phyloP scores from a whole-genome alignment of 2,888 invertebrate species.

The Epicampocera succincta region DNA sequence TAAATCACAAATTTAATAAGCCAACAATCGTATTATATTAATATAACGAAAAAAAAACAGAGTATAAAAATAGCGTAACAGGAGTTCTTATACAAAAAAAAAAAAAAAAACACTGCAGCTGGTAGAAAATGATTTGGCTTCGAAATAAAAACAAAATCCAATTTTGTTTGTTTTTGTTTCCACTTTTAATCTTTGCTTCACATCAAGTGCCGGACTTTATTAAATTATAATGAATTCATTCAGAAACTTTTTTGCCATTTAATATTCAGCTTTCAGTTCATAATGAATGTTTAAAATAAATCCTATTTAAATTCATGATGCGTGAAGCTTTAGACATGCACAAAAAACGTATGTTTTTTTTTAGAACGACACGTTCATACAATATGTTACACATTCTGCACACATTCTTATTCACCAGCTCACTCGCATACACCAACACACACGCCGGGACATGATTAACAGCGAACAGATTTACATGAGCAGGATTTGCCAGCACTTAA shows the following conservation, averaged over 20 bases:
- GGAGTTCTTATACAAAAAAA: too few relatives aligned
- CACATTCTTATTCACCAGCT: neutral
- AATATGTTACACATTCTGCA: conserved; percentile 26
- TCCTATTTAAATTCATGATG: neutral
- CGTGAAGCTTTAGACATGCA: neutral
- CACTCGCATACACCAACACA: neutral
- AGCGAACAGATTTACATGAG: neutral
- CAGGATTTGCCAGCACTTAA: neutral
- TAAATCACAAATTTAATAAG: too few relatives aligned
- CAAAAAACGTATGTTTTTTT: too few relatives aligned
- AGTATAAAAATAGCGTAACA: too few relatives aligned
- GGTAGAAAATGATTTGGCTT: too few relatives aligned
- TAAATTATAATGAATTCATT: neutral
- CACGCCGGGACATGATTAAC: neutral
- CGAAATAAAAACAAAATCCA: too few relatives aligned
- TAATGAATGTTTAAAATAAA: neutral
- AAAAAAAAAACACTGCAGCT: too few relatives aligned
- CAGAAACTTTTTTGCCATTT: neutral
- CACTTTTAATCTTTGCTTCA: neutral
- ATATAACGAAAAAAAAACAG: too few relatives aligned
- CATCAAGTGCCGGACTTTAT: neutral
- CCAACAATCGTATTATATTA: too few relatives aligned
- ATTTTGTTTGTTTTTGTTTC: neutral
- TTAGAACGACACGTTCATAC: conserved; percentile 19
- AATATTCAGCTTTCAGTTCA: neutral